Evolutionary conservation across 2,888 invertebrate genomes (phyloP), one percentile per base, ranked within the genome.

Genomic region (Autographa pulchrina): DNA sequence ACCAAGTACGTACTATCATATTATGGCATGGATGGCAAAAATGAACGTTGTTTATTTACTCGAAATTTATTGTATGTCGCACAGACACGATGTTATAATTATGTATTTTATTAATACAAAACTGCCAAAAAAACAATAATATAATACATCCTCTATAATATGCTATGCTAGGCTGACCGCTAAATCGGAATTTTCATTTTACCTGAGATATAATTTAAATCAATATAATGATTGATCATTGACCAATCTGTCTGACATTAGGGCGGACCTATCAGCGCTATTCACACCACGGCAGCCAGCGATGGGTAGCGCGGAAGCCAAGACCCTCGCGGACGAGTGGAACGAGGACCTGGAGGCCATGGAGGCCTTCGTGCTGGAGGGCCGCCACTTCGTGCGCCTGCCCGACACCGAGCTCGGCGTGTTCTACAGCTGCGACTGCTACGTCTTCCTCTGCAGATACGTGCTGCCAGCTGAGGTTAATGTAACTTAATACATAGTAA

Each of bases 321-420:
- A 97, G 85, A 98, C 98, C 86, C 95, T 99, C 35, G 98, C 98
- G 91, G 98, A 98, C 89, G 99, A 99, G 89, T 99, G 99, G 99
- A 99, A 99, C 95, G 99, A 99, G 83, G 99, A 99, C 93, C 96
- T 99, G 80, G 99, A 99, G 90, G 98, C 98, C 31, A 99, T 99
- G 99, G 99, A 99, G 93, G 97, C 99, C 0, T 99, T 99, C 93
- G 99, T 99, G 7, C 96, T 99, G 77, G 99, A 99, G 93, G 99
- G 99, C 14, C 98, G 98, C 86, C 99, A 99, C 94, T 99, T 99
- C 95, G 99, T 99, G n/a, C 97, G 99, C 0, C 96, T 99, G 68
- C 99, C 99, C 0, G 99, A 99, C 91, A 97, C 98, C 89, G 99
- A 99, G 95, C 96, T 99, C 35, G 99, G 98, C 85, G 96, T 96